Evolutionary conservation across 35 echinoderm and acorn worm genomes (phyloP).

Genomic region (Apostichopus japonicus): DNA sequence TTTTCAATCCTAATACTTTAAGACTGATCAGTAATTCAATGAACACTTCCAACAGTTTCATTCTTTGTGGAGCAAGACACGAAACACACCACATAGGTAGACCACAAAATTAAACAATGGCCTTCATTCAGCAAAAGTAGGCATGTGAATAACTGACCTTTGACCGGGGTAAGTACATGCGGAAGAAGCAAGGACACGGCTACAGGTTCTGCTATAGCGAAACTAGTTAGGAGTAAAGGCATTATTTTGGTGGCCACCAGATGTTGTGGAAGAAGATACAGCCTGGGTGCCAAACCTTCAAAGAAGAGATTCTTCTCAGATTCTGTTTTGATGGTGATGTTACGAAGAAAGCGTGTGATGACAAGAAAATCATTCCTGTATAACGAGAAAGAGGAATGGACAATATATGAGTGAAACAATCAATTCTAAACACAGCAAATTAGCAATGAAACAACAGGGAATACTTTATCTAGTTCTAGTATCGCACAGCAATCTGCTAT

Average conservation of each 20-base stretch:
- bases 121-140: background rate
- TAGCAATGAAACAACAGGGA: too few relatives aligned
- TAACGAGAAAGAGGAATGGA: background rate
- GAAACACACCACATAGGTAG: too few relatives aligned
- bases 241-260: constrained; percentile 77
- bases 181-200: constrained; percentile 81
- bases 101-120: too few relatives aligned
- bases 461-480: too few relatives aligned
- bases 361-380: constrained; percentile 96
- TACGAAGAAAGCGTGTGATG: constrained; percentile 88
- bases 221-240: constrained; percentile 81
- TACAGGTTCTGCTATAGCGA: constrained; percentile 90
- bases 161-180: constrained; percentile 81
- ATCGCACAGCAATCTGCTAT: too few relatives aligned
- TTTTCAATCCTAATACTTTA: too few relatives aligned
- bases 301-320: constrained; percentile 90
- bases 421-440: too few relatives aligned
- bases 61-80: too few relatives aligned
- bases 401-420: too few relatives aligned
- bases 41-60: too few relatives aligned
- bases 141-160: constrained; percentile 54
- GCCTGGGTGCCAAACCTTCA: constrained; percentile 78
- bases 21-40: too few relatives aligned
- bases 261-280: constrained; percentile 72
- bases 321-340: constrained; percentile 88